Conservation (phyloP, 2,888 invertebrate species). For the Lamellibrachia columna region DNA sequence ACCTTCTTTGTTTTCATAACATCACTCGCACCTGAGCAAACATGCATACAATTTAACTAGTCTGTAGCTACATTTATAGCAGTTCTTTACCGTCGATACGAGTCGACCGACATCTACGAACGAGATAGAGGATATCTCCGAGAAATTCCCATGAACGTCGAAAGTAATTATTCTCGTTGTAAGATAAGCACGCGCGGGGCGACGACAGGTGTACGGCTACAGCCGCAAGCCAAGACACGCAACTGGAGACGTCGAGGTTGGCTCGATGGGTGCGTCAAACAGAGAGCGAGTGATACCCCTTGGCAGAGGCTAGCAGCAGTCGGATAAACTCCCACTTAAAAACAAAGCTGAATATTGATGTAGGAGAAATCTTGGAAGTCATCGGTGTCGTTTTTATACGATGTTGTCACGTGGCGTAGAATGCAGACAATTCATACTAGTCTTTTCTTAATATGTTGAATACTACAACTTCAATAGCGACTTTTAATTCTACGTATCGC, state of each 20-base stretch:
- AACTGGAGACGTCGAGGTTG: neutral
- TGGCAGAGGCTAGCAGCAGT: neutral
- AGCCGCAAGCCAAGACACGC: neutral
- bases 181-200: neutral
- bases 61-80: neutral
- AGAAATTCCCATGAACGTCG: constrained; percentile 10
- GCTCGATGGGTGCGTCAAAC: neutral
- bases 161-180: neutral
- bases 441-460: neutral
- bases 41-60: neutral
- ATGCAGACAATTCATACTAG: neutral
- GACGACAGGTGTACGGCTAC: neutral
- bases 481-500: neutral
- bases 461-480: neutral
- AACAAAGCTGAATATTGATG: neutral
- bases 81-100: neutral
- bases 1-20: neutral
- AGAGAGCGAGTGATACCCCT: neutral
- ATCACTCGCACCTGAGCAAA: neutral
- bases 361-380: neutral
- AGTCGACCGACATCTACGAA: neutral
- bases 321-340: neutral
- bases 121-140: constrained; percentile 9
- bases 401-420: neutral
- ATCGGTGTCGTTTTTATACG: neutral